Evolutionary conservation across 2,888 invertebrate genomes (phyloP), one percentile per base, ranked within the genome.

Genomic region (Ormia ochracea): DNA sequence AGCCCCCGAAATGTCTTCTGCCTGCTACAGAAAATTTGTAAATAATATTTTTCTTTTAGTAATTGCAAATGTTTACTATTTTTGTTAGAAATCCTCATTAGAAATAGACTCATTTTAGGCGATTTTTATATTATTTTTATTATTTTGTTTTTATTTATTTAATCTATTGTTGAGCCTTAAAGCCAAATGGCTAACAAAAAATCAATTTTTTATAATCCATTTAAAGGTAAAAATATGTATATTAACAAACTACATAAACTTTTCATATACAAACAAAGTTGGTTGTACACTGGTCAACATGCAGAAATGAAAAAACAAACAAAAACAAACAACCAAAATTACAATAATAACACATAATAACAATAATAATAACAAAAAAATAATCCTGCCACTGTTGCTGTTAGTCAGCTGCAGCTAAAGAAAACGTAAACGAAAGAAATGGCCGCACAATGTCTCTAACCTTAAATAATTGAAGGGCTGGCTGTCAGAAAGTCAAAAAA

Each of bases 121-220:
- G n/a, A n/a, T n/a, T n/a, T n/a, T n/a, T n/a, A n/a, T n/a, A n/a
- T n/a, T n/a, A n/a, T n/a, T n/a, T n/a, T n/a, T n/a, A n/a, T n/a
- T n/a, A n/a, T n/a, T n/a, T 14, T 33, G 41, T 66, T 59, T 21
- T 21, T 43, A 43, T 54, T 28, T 41, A n/a, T 23, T 58, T 56
- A 59, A 59, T 59, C n/a, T 36, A 3, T 10, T 28, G 17, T 65
- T 43, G 33, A 9, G 9, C 41, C 14, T 38, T 45, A 43, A 4
- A 45, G 3, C 45, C 9, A 28, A 41, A 43, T 3, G 10, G 14
- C 17, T 48, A 28, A 12, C 66, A 50, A 72, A 88, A 87, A 87
- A 88, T 88, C 87, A 88, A 88, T 88, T 86, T n/a, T 87, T 88
- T 87, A 83, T 87, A 87, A 87, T 87, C 87, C 87, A 86, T 84